Percentiles rank a stretch among this genome's conserved stretches.
Evolutionary conservation across 2,113 vertebrate genomes (phyloP).

Genomic region (Cavia porcellus): DNA sequence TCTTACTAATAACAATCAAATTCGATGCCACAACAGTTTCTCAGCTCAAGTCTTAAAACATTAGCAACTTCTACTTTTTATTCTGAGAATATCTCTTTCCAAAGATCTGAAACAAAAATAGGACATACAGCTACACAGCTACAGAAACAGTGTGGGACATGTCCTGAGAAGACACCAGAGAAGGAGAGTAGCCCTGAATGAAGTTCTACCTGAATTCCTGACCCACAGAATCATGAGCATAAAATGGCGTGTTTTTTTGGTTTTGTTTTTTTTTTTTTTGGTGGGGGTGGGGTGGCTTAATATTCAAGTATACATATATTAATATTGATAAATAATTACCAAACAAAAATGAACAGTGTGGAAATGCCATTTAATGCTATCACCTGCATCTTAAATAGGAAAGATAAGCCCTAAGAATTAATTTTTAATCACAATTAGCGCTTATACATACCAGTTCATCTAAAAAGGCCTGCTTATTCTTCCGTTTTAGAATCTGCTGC

Average conservation of each 20-base stretch:
- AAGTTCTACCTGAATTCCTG: not conserved
- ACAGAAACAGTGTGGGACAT: not conserved
- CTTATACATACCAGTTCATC: slow-evolving; percentile 94
- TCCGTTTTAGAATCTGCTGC: slow-evolving; percentile 95
- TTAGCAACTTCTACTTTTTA: not conserved
- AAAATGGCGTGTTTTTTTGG: not conserved
- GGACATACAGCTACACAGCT: not conserved
- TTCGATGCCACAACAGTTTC: not conserved
- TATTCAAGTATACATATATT: not conserved
- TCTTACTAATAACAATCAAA: not conserved
- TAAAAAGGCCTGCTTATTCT: slow-evolving; percentile 97
- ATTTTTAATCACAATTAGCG: not conserved
- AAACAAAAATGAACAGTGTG: not conserved
- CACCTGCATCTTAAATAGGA: not conserved
- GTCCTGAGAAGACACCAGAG: not conserved
- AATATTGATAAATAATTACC: not conserved
- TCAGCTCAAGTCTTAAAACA: not conserved
- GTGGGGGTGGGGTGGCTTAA: not conserved
- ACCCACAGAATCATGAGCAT: not conserved
- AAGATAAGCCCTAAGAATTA: slow-evolving; percentile 20
- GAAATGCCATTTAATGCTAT: slow-evolving; percentile 46
- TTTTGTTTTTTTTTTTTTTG: not conserved
- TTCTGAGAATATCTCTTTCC: not conserved
- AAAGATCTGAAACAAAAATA: not conserved
- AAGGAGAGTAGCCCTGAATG: not conserved